Conservation (phyloP, 2,113 vertebrate species). For the Microtus oregoni region DNA sequence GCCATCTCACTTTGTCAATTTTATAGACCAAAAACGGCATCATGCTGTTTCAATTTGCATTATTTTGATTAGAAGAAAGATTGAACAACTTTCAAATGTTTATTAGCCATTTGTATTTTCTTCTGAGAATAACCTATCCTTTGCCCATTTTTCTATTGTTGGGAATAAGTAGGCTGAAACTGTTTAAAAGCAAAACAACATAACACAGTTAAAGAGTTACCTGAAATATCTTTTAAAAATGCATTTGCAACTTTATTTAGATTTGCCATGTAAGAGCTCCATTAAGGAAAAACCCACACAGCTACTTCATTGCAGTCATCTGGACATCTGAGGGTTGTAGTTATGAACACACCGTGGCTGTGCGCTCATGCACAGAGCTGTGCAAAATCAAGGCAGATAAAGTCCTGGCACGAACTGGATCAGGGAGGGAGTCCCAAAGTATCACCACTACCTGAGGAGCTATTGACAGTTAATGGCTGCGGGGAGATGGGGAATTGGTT, state of each 20-base stretch:
- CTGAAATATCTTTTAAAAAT: slow-evolving; percentile 58
- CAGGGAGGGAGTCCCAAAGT: not conserved
- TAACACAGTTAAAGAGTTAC: slow-evolving; percentile 56
- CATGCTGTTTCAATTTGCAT: slow-evolving; percentile 75
- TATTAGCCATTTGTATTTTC: slow-evolving; percentile 77
- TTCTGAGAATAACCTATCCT: slow-evolving; percentile 61
- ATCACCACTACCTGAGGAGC: not conserved
- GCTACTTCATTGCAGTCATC: not conserved
- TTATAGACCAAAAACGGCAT: slow-evolving; percentile 69
- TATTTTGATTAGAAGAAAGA: slow-evolving; percentile 79
- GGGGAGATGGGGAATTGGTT: not conserved
- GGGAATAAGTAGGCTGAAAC: slow-evolving; percentile 56
- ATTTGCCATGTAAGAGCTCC: not conserved
- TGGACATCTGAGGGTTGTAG: not conserved
- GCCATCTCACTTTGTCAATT: slow-evolving; percentile 72
- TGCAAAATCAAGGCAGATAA: not conserved
- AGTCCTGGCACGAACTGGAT: not conserved
- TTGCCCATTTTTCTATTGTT: slow-evolving; percentile 63
- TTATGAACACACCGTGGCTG: not conserved
- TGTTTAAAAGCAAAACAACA: slow-evolving; percentile 70
- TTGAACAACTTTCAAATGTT: slow-evolving; percentile 71
- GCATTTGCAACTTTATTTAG: slow-evolving; percentile 52
- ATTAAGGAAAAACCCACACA: not conserved
- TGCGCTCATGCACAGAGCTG: not conserved
- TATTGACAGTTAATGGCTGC: not conserved